phyloP scores from a whole-genome alignment of 1,140 invertebrate species.

The Zaprionus inermis region DNA sequence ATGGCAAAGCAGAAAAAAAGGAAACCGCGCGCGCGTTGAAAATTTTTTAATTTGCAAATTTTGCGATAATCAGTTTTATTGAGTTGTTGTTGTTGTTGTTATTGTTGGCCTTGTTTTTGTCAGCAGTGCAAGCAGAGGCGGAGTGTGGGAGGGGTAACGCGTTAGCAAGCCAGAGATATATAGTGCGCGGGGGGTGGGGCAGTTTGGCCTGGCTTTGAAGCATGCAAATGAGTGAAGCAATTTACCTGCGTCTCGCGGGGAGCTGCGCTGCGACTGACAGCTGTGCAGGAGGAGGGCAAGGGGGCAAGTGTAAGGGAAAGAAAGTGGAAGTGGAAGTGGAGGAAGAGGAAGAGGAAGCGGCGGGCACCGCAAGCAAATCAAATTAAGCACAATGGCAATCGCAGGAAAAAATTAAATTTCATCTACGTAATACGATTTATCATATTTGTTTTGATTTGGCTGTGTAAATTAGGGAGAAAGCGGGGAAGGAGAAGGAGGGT shows the following conservation, averaged over 20 bases:
- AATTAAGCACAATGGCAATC: conserved; percentile 30
- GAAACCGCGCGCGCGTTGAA: conserved; percentile 23
- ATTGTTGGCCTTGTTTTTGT: conserved; percentile 1
- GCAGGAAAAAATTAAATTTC: conserved; percentile 32
- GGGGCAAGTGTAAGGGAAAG: background rate
- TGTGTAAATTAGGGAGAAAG: background rate
- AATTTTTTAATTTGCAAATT: conserved; percentile 74
- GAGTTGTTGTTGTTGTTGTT: conserved; percentile 52
- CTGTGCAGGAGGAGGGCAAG: background rate
- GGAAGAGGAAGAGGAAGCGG: too few relatives aligned
- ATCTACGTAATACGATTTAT: conserved; percentile 45
- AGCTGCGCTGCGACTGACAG: conserved; percentile 57
- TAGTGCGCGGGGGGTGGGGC: background rate
- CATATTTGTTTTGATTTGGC: conserved; percentile 41
- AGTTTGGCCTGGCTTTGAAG: conserved; percentile 32
- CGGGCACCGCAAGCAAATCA: conserved; percentile 28
- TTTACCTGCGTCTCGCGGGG: conserved; percentile 34
- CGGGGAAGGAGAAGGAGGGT: background rate
- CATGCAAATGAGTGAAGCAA: conserved; percentile 71
- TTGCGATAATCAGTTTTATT: conserved; percentile 80
- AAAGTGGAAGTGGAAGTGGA: background rate
- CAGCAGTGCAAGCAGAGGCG: background rate
- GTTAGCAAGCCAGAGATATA: background rate
- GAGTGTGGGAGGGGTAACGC: background rate
- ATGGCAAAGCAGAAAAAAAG: background rate